A percentile compares a stretch with the other conserved stretches of the same genome.
phyloP scores from a whole-genome alignment of 2,797 vertebrate species.

The Anniella stebbinsi region DNA sequence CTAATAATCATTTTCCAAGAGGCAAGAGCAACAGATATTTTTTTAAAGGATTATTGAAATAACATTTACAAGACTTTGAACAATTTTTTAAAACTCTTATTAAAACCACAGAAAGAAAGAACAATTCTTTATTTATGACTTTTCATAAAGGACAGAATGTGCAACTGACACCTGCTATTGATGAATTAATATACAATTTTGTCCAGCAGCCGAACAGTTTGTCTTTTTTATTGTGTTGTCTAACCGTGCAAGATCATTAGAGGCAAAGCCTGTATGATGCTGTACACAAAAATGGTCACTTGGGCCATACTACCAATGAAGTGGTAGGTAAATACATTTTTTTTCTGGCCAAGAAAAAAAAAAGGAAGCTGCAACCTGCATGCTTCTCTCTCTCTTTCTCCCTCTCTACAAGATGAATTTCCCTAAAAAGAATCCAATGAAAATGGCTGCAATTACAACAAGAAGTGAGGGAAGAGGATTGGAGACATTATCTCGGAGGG shows the following conservation, averaged over 20 bases:
- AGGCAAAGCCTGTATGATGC: constrained; percentile 91
- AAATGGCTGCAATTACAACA: constrained; percentile 99
- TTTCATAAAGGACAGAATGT: constrained; percentile 84
- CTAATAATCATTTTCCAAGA: constrained; percentile 87
- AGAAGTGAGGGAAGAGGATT: constrained; percentile 96
- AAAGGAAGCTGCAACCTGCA: constrained; percentile 84
- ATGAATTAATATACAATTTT: constrained; percentile 85
- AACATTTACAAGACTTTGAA: constrained; percentile 98
- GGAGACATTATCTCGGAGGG: constrained; percentile 88
- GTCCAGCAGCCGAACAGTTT: constrained; percentile 83
- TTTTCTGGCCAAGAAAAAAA: constrained; percentile 78
- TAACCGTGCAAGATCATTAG: constrained; percentile 88
- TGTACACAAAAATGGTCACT: constrained; percentile 88
- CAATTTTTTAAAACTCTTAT: constrained; percentile 92
- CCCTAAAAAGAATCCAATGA: constrained; percentile 99
- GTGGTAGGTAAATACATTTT: constrained; percentile 94
- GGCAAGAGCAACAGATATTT: constrained; percentile 91
- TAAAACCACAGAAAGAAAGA: constrained; percentile 91
- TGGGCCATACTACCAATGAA: constrained; percentile 91
- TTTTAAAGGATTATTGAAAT: constrained; percentile 97
- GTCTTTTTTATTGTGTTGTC: constrained; percentile 81
- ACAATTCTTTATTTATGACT: constrained; percentile 84
- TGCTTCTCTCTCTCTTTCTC: constrained; percentile 82
- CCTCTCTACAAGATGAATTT: constrained; percentile 98
- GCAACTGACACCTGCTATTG: constrained; percentile 84